Evolutionary conservation across 1,140 invertebrate genomes (phyloP).

Genomic region (Macrocentrus cingulum): DNA sequence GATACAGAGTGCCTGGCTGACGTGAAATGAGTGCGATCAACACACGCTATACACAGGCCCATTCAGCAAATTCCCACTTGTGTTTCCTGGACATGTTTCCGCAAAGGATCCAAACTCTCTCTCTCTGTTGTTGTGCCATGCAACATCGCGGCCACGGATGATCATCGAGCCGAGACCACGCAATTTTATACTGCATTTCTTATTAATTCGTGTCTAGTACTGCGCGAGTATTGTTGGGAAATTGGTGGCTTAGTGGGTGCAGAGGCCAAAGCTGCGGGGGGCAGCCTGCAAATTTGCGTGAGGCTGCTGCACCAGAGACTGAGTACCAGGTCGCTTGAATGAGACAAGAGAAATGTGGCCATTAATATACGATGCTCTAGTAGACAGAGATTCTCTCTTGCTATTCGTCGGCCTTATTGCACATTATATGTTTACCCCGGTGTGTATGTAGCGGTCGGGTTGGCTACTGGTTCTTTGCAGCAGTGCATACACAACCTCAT

Average conservation of each 20-base stretch:
- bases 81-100: neutral
- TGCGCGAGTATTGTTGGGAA: neutral
- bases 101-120: slow-evolving; percentile 5
- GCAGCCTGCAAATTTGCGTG: slow-evolving; percentile 6
- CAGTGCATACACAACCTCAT: neutral
- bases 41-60: neutral
- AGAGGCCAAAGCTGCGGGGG: too few relatives aligned
- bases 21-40: slow-evolving; percentile 15
- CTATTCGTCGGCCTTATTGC: slow-evolving; percentile 29
- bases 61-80: slow-evolving; percentile 12
- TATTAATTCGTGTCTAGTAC: too few relatives aligned
- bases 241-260: neutral
- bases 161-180: too few relatives aligned
- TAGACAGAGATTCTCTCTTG: slow-evolving; percentile 14
- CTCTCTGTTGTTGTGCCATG: too few relatives aligned
- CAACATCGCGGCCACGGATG: too few relatives aligned
- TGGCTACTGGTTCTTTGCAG: neutral
- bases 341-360: slow-evolving; percentile 21
- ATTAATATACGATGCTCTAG: slow-evolving; percentile 28
- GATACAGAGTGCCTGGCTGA: neutral
- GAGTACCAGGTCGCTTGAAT: slow-evolving; percentile 16
- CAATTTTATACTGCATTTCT: too few relatives aligned
- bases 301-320: slow-evolving; percentile 8
- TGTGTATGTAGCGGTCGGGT: too few relatives aligned
- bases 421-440: slow-evolving; percentile 18